Percentiles rank a stretch among this genome's conserved stretches.
These are phyloP conservation scores for Listronotus bonariensis DNA, from an alignment of 1,140 invertebrate genomes.

Conservation along the genomic window DNA sequence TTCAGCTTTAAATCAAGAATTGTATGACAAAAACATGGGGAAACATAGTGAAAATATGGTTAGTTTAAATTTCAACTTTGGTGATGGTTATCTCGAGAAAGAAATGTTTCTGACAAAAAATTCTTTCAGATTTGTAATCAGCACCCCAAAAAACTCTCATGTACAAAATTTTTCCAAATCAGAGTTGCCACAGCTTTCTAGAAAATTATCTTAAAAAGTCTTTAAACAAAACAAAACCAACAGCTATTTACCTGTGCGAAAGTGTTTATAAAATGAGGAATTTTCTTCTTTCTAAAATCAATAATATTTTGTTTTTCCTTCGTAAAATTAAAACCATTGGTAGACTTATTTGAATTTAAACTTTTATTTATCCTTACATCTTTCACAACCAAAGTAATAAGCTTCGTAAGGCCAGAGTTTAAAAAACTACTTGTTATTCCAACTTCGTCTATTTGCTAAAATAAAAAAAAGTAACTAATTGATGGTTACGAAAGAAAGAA, in stretches of 20 bases:
- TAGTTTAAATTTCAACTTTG: no score
- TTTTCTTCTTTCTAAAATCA: constrained; percentile 74
- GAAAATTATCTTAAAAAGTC: no score
- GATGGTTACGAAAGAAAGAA: not conserved
- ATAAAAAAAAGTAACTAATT: constrained; percentile 3
- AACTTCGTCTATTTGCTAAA: constrained; percentile 71
- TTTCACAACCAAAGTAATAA: constrained; percentile 80
- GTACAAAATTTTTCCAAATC: no score
- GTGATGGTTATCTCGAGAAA: no score
- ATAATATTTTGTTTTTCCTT: constrained; percentile 55
- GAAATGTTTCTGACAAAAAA: no score
- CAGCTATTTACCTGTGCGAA: constrained; percentile 72
- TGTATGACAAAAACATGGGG: no score
- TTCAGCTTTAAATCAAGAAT: no score
- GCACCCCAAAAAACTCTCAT: no score
- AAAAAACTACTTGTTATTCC: constrained; percentile 87
- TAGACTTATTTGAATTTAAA: constrained; percentile 59
- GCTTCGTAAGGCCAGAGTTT: constrained; percentile 86
- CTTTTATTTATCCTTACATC: constrained; percentile 86
- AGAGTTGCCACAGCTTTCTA: no score
- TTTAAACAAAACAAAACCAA: no score
- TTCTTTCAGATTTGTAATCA: no score
- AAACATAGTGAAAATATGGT: no score
- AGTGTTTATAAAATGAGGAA: constrained; percentile 77
- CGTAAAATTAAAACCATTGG: constrained; percentile 49